Percentiles rank a stretch among this genome's conserved stretches.
phyloP scores from a whole-genome alignment of 2,113 vertebrate species.

The Sapajus apella region DNA sequence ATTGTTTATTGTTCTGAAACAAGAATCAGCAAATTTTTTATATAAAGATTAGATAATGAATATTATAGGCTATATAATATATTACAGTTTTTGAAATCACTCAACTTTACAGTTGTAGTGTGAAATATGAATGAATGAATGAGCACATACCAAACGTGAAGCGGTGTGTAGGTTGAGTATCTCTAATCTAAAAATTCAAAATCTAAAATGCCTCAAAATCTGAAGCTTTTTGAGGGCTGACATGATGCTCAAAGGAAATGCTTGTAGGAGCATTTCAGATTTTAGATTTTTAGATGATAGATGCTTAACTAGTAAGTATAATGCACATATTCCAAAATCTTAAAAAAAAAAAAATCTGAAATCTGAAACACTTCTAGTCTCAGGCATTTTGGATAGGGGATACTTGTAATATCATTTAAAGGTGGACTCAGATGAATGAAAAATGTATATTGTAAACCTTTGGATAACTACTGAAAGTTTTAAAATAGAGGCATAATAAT shows the following conservation, averaged over 20 bases:
- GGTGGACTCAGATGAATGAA: not conserved
- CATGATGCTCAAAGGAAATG: not conserved
- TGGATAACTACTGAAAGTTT: not conserved
- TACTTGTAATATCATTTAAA: not conserved
- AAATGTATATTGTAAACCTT: not conserved
- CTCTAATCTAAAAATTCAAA: not conserved
- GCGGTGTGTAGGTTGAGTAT: not conserved
- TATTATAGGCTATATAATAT: not conserved
- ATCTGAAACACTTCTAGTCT: not conserved
- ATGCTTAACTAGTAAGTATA: not conserved
- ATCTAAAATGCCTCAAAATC: not conserved
- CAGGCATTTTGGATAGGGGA: not conserved
- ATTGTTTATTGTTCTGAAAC: not conserved
- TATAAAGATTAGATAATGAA: not conserved
- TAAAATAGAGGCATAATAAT: not conserved
- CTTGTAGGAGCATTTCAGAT: not conserved
- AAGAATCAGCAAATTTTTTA: slow-evolving; percentile 16
- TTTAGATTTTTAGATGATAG: not conserved
- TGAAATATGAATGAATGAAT: not conserved
- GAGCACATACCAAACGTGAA: not conserved
- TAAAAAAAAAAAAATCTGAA: not conserved
- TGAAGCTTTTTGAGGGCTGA: not conserved
- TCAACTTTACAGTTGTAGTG: not conserved
- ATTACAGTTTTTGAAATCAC: not conserved
- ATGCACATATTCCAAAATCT: not conserved